Percentiles rank a stretch among this genome's conserved stretches.
Conservation (phyloP, 53 echinoderm and acorn worm species). For the Luidia sarsii region DNA sequence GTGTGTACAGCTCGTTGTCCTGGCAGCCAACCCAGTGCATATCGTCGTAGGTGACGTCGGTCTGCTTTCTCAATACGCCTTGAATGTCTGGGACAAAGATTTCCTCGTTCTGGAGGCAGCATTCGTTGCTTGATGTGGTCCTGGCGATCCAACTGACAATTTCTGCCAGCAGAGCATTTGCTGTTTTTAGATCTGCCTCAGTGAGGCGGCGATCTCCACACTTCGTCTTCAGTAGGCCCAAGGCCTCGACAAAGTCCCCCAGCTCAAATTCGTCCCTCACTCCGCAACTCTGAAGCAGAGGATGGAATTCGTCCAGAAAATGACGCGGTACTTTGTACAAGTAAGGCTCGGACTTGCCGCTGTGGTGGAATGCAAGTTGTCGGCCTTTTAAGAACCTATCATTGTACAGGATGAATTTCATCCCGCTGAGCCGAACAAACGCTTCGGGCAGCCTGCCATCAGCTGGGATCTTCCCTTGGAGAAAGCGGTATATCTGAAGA, state of each 20-base stretch:
- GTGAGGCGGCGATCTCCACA: not conserved
- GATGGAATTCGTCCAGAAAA: not conserved
- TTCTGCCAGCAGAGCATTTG: constrained; percentile 25
- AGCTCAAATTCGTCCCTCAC: constrained; percentile 27
- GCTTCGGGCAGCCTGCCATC: not conserved
- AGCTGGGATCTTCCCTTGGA: not conserved
- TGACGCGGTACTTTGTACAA: constrained; percentile 20
- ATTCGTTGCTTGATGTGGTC: not conserved
- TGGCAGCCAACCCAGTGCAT: constrained; percentile 10
- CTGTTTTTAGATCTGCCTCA: constrained; percentile 1
- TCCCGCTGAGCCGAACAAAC: constrained; percentile 12
- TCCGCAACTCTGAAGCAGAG: constrained; percentile 17
- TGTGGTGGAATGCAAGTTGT: constrained; percentile 41
- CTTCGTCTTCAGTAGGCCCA: constrained; percentile 2
- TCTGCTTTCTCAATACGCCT: not conserved
- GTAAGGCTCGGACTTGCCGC: constrained; percentile 9
- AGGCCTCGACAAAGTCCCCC: not conserved
- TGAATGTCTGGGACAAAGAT: constrained; percentile 26
- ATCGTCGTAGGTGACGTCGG: constrained; percentile 38
- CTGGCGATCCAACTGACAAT: not conserved
- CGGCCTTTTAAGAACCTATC: constrained; percentile 16
- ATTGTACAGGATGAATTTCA: constrained; percentile 25
- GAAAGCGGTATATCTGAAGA: not conserved
- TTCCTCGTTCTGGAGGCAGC: not conserved
- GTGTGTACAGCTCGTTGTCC: not conserved